phyloP scores from a whole-genome alignment of 2,113 vertebrate species.

The Equus przewalskii region DNA sequence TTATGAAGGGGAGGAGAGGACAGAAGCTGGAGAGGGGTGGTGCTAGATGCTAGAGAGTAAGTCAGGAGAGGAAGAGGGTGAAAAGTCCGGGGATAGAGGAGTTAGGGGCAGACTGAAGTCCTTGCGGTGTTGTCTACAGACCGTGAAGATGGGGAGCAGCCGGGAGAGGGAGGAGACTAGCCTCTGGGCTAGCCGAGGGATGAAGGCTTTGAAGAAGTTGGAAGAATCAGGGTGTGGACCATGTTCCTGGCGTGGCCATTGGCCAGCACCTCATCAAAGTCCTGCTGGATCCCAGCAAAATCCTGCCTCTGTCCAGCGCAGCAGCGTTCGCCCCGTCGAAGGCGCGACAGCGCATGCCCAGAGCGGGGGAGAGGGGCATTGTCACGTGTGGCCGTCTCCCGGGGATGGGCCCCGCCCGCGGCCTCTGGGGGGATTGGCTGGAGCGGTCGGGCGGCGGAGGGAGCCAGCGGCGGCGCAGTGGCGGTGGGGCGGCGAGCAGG shows the following conservation, averaged over 20 bases:
- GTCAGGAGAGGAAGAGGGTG: neutral
- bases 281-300: fast-evolving
- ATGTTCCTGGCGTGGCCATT: fast-evolving
- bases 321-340: fast-evolving
- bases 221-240: neutral
- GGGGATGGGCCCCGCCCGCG: neutral
- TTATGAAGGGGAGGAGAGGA: neutral
- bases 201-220: neutral
- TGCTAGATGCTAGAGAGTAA: neutral
- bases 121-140: neutral
- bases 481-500: neutral
- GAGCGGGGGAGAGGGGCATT: neutral
- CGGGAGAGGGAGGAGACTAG: neutral
- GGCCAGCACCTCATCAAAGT: slow-evolving; percentile 74
- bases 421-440: neutral
- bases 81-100: neutral
- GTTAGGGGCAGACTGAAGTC: neutral
- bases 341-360: neutral
- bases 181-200: neutral
- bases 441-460: neutral
- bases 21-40: neutral
- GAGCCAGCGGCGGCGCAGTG: neutral
- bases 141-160: neutral
- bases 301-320: fast-evolving
- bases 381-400: neutral